phyloP scores from a whole-genome alignment of 1,140 invertebrate genomes.

The Ostrea denselamellosa region DNA sequence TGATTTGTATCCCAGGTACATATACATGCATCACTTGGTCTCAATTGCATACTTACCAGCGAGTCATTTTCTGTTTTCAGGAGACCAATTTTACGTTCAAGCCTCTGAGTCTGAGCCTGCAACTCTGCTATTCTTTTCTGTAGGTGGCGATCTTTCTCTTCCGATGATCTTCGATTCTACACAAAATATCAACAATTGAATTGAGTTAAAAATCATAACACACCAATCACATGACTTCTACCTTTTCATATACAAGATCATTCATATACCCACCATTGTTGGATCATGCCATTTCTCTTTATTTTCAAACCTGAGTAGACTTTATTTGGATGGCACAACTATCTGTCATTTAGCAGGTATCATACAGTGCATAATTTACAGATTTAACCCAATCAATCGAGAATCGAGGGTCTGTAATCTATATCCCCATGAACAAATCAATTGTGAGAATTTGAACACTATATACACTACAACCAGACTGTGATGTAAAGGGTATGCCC shows the following conservation, averaged over 20 bases:
- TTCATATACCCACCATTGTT: slow-evolving; percentile 6
- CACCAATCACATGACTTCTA: not conserved
- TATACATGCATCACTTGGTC: not conserved
- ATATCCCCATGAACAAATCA: slow-evolving; percentile 15
- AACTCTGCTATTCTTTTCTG: slow-evolving; percentile 72
- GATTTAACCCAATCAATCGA: not conserved
- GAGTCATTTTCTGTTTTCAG: slow-evolving; percentile 73
- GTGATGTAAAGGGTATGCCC: not conserved
- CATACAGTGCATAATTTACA: not conserved
- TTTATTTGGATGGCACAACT: too few species aligned
- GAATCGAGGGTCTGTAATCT: not conserved
- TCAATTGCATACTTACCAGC: slow-evolving; percentile 66
- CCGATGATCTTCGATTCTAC: slow-evolving; percentile 66
- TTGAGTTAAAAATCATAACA: not conserved
- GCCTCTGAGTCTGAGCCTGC: slow-evolving; percentile 71
- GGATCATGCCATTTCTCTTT: not conserved
- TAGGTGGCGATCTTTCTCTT: slow-evolving; percentile 68
- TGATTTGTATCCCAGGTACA: not conserved
- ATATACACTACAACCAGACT: not conserved
- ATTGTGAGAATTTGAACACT: slow-evolving; percentile 23
- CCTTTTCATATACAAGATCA: not conserved
- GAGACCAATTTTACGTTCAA: slow-evolving; percentile 70
- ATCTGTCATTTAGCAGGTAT: not conserved
- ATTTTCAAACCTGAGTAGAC: not conserved
- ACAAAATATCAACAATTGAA: slow-evolving; percentile 47